These are phyloP conservation scores for Sinopyrophorus schimmeli DNA, from an alignment of 2,888 invertebrate genomes.

Conservation along the genomic window DNA sequence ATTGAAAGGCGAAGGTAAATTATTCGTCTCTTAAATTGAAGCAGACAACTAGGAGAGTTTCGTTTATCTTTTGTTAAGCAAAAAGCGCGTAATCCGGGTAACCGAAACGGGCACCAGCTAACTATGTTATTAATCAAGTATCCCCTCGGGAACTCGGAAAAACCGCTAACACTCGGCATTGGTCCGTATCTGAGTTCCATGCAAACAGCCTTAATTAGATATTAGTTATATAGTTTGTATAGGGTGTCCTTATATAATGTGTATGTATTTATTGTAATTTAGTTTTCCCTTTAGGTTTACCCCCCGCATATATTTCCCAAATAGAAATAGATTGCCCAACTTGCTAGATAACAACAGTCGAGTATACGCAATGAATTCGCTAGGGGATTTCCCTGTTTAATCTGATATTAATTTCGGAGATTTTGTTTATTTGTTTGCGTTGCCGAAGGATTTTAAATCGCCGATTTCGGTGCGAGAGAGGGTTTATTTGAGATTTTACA, in stretches of 20 bases:
- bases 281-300: slow-evolving; percentile 29
- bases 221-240: slow-evolving; percentile 37
- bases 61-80: slow-evolving; percentile 48
- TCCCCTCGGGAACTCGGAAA: slow-evolving; percentile 39
- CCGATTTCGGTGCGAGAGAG: too few relatives aligned
- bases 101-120: slow-evolving; percentile 43
- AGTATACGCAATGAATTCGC: slow-evolving; percentile 17
- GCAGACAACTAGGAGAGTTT: slow-evolving; percentile 43
- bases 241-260: slow-evolving; percentile 27
- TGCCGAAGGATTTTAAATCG: too few relatives aligned
- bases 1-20: slow-evolving; percentile 37
- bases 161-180: slow-evolving; percentile 36
- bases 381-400: slow-evolving; percentile 23
- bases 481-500: too few relatives aligned
- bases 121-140: slow-evolving; percentile 49
- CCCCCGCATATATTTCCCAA: slow-evolving; percentile 26
- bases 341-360: slow-evolving; percentile 16
- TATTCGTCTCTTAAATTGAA: slow-evolving; percentile 41
- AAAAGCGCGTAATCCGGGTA: slow-evolving; percentile 48
- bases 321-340: slow-evolving; percentile 32
- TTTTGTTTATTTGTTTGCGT: slow-evolving; percentile 23
- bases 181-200: slow-evolving; percentile 34
- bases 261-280: slow-evolving; percentile 28
- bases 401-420: slow-evolving; percentile 26
- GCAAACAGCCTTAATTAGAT: slow-evolving; percentile 40